These are phyloP conservation scores for Molothrus aeneus DNA, from an alignment of 2,797 vertebrate genomes.

Conservation along the genomic window DNA sequence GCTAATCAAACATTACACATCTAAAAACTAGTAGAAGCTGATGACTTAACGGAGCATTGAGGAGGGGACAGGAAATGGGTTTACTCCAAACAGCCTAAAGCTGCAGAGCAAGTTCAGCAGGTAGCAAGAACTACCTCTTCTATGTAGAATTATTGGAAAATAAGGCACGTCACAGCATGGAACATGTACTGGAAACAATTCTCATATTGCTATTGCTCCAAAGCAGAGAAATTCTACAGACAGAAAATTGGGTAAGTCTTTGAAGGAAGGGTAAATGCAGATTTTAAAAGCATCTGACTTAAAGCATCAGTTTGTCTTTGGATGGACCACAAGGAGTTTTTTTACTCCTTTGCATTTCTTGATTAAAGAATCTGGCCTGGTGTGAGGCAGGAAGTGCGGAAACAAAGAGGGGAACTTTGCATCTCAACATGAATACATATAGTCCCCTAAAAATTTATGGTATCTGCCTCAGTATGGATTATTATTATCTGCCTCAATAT, in stretches of 20 bases:
- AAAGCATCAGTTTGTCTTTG: not conserved
- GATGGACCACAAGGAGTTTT: not conserved
- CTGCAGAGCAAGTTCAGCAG: not conserved
- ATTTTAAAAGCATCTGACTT: not conserved
- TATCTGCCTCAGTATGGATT: not conserved
- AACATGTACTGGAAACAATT: not conserved
- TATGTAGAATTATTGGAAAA: not conserved
- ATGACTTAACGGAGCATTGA: not conserved
- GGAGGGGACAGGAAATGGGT: not conserved
- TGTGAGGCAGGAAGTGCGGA: not conserved
- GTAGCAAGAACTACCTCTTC: not conserved
- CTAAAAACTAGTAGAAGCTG: not conserved
- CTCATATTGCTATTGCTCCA: not conserved
- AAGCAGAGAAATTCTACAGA: not conserved
- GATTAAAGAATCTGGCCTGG: not conserved
- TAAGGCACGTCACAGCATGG: not conserved
- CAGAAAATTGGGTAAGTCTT: not conserved
- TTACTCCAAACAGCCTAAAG: not conserved
- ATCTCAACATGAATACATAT: not conserved
- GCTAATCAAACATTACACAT: not conserved
- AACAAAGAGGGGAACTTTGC: not conserved
- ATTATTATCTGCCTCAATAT: too few species aligned
- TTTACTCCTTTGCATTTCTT: not conserved
- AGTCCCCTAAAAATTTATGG: not conserved
- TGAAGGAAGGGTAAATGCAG: not conserved